Conservation (phyloP, 2,888 invertebrate genomes). For the Drosophila pullipes region DNA sequence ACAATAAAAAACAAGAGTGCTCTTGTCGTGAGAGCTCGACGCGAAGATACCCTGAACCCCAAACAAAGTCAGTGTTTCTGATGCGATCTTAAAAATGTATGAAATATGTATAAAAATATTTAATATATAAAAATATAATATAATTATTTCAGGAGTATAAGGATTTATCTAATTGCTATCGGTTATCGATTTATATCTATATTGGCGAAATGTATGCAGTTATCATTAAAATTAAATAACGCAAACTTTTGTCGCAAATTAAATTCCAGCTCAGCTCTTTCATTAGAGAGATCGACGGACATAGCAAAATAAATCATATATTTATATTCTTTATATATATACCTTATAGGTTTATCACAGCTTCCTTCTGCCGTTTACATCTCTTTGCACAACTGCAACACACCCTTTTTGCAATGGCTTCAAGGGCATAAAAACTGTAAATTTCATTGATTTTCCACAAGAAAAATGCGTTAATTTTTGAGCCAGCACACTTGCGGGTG, state of each 20-base stretch:
- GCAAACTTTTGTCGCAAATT: neutral
- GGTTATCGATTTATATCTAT: neutral
- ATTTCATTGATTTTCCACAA: slow-evolving; percentile 59
- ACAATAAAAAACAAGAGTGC: slow-evolving; percentile 11
- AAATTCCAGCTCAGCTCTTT: neutral
- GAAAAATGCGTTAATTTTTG: slow-evolving; percentile 67
- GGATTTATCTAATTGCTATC: neutral
- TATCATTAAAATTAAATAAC: neutral
- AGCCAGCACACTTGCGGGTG: slow-evolving; percentile 52
- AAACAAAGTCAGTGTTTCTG: neutral
- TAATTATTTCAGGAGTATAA: too few species aligned
- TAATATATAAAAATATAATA: neutral
- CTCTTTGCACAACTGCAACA: neutral
- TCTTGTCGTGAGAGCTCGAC: neutral
- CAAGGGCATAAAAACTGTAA: slow-evolving; percentile 31
- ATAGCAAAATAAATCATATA: neutral
- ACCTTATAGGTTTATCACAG: neutral
- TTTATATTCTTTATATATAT: neutral
- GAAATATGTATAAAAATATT: neutral
- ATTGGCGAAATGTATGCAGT: neutral
- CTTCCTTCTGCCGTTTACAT: neutral
- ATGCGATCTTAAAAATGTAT: neutral
- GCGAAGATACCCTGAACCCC: neutral
- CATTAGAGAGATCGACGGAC: too few species aligned
- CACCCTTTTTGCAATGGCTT: neutral